phyloP scores from a whole-genome alignment of 2,113 vertebrate species.

The Microtus pennsylvanicus region DNA sequence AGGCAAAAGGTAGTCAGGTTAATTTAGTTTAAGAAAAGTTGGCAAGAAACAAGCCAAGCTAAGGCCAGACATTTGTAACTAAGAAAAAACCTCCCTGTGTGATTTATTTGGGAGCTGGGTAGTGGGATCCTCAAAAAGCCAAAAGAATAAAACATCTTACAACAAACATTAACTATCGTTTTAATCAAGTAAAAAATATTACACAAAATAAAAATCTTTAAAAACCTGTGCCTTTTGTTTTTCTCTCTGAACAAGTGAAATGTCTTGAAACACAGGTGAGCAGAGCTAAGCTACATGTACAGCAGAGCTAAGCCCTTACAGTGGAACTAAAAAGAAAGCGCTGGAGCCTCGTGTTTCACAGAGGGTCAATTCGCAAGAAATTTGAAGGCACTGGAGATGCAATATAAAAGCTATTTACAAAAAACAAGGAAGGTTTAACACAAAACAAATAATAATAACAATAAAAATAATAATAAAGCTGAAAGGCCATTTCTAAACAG shows the following conservation, averaged over 20 bases:
- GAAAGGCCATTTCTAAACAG: conserved; percentile 56
- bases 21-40: no score
- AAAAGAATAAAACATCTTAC: no score
- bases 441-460: not conserved
- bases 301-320: not conserved
- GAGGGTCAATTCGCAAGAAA: conserved; percentile 54
- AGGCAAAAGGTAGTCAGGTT: no score
- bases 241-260: not conserved
- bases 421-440: not conserved
- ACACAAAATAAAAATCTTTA: conserved; percentile 23
- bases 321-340: not conserved
- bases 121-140: no score
- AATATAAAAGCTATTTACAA: conserved; percentile 62
- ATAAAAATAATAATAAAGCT: not conserved
- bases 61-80: no score
- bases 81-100: no score
- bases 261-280: conserved; percentile 38
- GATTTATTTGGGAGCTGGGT: no score
- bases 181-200: conserved; percentile 21
- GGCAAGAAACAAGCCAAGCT: no score
- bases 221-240: not conserved
- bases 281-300: not conserved
- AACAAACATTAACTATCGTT: not conserved
- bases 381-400: not conserved
- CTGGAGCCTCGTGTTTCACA: conserved; percentile 7